Evolutionary conservation across 1,140 invertebrate species (phyloP).

Genomic region (Pseudomyrmex concolor): DNA sequence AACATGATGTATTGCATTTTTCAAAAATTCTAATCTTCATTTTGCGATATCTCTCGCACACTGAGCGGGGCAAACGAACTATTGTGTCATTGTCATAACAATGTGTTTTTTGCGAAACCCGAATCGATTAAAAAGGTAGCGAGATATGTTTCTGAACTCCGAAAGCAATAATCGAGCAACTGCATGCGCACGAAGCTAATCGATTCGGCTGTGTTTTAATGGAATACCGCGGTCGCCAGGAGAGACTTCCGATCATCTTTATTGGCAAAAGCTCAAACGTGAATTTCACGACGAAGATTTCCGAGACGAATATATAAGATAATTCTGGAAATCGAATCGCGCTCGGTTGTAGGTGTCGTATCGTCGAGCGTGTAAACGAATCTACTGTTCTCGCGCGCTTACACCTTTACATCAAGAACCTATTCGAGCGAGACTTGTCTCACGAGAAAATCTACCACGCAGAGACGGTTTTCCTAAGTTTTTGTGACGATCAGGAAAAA

Average conservation of each 20-base stretch:
- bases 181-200: conserved; percentile 28
- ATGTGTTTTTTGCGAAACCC: conserved; percentile 26
- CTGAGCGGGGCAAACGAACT: not conserved
- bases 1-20: not conserved
- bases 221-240: conserved; percentile 18
- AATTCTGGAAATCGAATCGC: not conserved
- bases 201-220: conserved; percentile 41
- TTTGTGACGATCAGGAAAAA: conserved; percentile 20
- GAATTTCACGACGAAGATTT: conserved; percentile 22
- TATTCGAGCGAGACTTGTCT: not conserved
- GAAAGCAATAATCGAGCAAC: conserved; percentile 56
- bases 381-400: not conserved
- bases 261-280: not conserved
- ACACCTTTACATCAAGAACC: not conserved
- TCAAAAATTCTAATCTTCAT: conserved; percentile 36
- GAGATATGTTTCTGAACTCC: conserved; percentile 32
- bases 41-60: conserved; percentile 38
- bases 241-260: conserved; percentile 19
- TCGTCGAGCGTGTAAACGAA: conserved; percentile 32
- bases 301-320: not conserved
- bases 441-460: not conserved
- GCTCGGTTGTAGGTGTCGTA: conserved; percentile 16
- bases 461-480: not conserved
- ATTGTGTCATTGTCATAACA: conserved; percentile 9
- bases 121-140: conserved; percentile 41